Conservation (phyloP, 2,797 vertebrate genomes). For the Poeciliopsis presidionis region DNA sequence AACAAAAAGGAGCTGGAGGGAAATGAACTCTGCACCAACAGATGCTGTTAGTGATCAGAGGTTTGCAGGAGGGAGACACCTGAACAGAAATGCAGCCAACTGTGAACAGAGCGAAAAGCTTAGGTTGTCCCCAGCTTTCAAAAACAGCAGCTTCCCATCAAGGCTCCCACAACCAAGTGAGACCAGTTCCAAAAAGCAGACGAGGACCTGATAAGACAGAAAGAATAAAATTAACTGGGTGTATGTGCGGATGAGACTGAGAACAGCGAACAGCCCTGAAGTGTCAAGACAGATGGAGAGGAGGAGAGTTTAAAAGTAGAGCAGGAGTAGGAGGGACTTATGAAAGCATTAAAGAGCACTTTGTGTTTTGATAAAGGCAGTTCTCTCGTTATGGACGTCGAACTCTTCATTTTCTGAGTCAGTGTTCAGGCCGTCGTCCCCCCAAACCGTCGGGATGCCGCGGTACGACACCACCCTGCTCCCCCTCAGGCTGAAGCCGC, state of each 20-base stretch:
- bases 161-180: conserved; percentile 51
- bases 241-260: conserved; percentile 48
- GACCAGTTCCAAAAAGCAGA: conserved; percentile 41
- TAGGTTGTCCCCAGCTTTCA: conserved; percentile 44
- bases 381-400: conserved; percentile 91
- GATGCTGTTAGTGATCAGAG: conserved; percentile 61
- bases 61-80: conserved; percentile 58
- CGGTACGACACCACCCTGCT: conserved; percentile 89
- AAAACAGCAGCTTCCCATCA: conserved; percentile 55
- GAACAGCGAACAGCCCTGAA: conserved; percentile 58
- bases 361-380: conserved; percentile 99
- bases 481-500: conserved; percentile 67
- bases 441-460: conserved; percentile 93
- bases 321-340: conserved; percentile 29
- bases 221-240: conserved; percentile 21
- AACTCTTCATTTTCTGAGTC: conserved; percentile 92
- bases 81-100: conserved; percentile 71
- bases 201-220: conserved; percentile 42
- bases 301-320: conserved; percentile 55
- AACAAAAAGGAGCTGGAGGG: conserved; percentile 60
- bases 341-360: conserved; percentile 92
- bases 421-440: conserved; percentile 86
- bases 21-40: conserved; percentile 61
- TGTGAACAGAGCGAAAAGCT: conserved; percentile 62
- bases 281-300: conserved; percentile 45